phyloP scores from a whole-genome alignment of 2,797 vertebrate species.

The Urosaurus nigricauda region DNA sequence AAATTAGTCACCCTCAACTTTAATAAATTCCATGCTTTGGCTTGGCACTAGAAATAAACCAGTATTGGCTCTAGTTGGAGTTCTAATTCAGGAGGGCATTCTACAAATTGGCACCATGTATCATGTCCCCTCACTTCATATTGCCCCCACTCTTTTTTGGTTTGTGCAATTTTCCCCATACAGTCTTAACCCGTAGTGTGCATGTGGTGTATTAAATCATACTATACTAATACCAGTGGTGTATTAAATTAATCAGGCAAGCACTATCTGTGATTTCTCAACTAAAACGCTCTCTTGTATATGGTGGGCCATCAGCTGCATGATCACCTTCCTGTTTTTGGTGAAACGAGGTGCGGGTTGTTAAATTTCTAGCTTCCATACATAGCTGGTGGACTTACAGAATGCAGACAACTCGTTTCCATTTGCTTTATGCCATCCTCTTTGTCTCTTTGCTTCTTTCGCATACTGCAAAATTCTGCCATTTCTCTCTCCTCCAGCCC shows the following conservation, averaged over 20 bases:
- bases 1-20: too few species aligned
- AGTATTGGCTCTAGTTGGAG: too few species aligned
- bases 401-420: neutral
- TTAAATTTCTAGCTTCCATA: neutral
- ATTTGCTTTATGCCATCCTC: conserved; percentile 23
- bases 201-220: neutral
- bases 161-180: too few species aligned
- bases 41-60: too few species aligned
- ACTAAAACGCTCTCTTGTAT: neutral
- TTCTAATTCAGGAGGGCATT: too few species aligned
- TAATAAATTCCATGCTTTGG: too few species aligned
- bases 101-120: too few species aligned
- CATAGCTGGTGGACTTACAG: neutral
- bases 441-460: conserved; percentile 42
- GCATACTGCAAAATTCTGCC: conserved; percentile 44
- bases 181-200: too few species aligned
- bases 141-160: neutral
- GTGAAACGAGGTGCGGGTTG: neutral
- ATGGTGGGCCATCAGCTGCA: too few species aligned
- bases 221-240: neutral
- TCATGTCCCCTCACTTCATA: too few species aligned
- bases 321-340: neutral
- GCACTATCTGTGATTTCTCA: neutral
- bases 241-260: neutral
- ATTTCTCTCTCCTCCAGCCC: conserved; percentile 38